A percentile compares a stretch with the other conserved stretches of the same genome.
phyloP scores from a whole-genome alignment of 1,140 invertebrate species.

The Aradophagus sp. region DNA sequence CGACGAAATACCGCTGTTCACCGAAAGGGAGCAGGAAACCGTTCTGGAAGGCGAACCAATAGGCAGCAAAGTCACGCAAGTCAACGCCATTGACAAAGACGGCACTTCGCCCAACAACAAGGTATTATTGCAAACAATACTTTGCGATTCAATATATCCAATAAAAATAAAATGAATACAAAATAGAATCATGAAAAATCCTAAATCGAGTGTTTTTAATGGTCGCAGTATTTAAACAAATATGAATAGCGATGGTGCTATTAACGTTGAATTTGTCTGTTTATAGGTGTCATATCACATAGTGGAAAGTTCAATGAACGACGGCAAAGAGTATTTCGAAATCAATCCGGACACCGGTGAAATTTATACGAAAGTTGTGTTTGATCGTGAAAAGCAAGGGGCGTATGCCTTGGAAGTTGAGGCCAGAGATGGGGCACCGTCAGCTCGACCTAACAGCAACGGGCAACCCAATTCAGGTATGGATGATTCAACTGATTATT shows the following conservation, averaged over 20 bases:
- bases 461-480: slow-evolving; percentile 93
- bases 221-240: too few relatives aligned
- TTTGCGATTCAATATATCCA: too few relatives aligned
- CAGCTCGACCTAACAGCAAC: slow-evolving; percentile 91
- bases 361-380: slow-evolving; percentile 94
- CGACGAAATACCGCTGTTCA: slow-evolving; percentile 96
- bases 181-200: too few relatives aligned
- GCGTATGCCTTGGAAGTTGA: slow-evolving; percentile 96
- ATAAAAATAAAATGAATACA: too few relatives aligned
- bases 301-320: slow-evolving; percentile 90
- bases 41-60: slow-evolving; percentile 94
- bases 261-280: slow-evolving; percentile 4
- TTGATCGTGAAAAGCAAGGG: slow-evolving; percentile 95
- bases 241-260: too few relatives aligned
- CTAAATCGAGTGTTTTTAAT: too few relatives aligned
- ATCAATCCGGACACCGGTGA: slow-evolving; percentile 95
- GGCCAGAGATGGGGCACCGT: slow-evolving; percentile 93
- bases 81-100: slow-evolving; percentile 97
- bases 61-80: slow-evolving; percentile 95
- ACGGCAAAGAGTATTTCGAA: slow-evolving; percentile 95
- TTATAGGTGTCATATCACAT: slow-evolving; percentile 91
- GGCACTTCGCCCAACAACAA: slow-evolving; percentile 95
- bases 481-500: not conserved
- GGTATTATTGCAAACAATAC: slow-evolving; percentile 78
- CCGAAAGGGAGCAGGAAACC: slow-evolving; percentile 94